Base-by-base conservation (phyloP, 2,888 invertebrate genomes). In the Clepsis dumicolana region DNA sequence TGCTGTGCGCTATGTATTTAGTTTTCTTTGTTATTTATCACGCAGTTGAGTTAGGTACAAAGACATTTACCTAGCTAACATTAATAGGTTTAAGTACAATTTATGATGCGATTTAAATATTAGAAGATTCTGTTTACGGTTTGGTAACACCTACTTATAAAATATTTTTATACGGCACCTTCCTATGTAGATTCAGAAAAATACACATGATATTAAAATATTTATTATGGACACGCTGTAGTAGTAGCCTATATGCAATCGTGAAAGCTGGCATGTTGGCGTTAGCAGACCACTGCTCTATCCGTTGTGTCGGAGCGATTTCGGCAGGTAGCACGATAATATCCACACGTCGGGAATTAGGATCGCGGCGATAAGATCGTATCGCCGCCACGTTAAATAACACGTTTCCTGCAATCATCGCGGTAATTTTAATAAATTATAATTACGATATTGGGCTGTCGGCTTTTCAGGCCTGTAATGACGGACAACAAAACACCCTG, bases 371-470 rank as follows among this genome's bases (percentile, higher is more conserved):
- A 93, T 93, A 91, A 93, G 93, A 93, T 93, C 80, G 70, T 91
- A 93, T 93, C 93, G 82, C 75, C 66, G 74, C 84, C 77, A 89
- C 86, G 90, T 91, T 92, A 93, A 93, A 93, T 93, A 93, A 91
- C 93, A 90, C 80, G 92, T 90, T 91, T 93, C 93, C 93, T 93
- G 93, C 86, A 91, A 91, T 92, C 91, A 91, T 88, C 87, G 88
- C 83, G 79, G 89, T 88, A 87, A 92, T 92, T 93, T 89, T 91
- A 90, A 91, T 93, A 91, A 88, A 64, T 68, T 90, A 90, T 92
- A 90, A 93, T 93, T 90, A 91, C 87, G 82, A 89, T 89, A 85
- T 90, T 89, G 86, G 86, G 79, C 81, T 77, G 82, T 79, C 86
- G 85, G 87, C 87, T 81, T 88, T 89, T 88, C 85, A 84, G 84